Evolutionary conservation across 2,113 vertebrate species (phyloP), one percentile per base, ranked within the genome.

Genomic region (Collichthys lucidus): DNA sequence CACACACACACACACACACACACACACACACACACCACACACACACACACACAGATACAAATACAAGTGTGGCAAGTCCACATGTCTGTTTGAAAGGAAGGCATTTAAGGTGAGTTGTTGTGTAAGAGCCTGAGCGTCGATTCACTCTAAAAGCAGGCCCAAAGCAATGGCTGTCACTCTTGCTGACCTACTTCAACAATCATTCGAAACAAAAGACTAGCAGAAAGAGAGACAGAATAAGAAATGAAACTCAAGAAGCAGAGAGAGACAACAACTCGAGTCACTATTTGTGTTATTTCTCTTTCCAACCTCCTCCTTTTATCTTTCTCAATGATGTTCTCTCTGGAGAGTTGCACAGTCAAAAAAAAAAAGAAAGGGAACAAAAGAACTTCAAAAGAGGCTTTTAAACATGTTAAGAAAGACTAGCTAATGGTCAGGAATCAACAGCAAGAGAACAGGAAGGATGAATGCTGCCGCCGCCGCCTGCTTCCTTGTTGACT

Each of bases 161-260:
- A 72, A 66, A 93, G 92, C 87, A 74, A 90, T 42, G 29, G 57
- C 84, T 86, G 91, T 90, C 89, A 82, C 83, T 86, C 66, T 81
- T 62, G 46, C 79, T 90, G 92, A 94, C 94, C 93, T 89, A 94
- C 88, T 92, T 94, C 89, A 86, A 79, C 66, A 78, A 75, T 83
- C 80, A 88, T 89, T 83, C 67, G 74, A 88, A 90, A 92, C 85
- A 92, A 90, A 86, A 74, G 50, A 52, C 29, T 10, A 9, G 67
- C 16, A 74, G n/a, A 50, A 19, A 53, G 66, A 82, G 17, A 46
- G 35, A 40, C 7, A 17, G 59, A 50, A 35, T 7, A 57, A 53
- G 50, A 69, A 64, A 67, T 44, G 52, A 71, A 74, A 72, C 4
- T 66, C 16, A 64, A 40, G 46, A 73, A 17, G 57, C 49, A 82